These are phyloP conservation scores for Trematomus bernacchii DNA, from an alignment of 2,797 vertebrate species.

Conservation along the genomic window DNA sequence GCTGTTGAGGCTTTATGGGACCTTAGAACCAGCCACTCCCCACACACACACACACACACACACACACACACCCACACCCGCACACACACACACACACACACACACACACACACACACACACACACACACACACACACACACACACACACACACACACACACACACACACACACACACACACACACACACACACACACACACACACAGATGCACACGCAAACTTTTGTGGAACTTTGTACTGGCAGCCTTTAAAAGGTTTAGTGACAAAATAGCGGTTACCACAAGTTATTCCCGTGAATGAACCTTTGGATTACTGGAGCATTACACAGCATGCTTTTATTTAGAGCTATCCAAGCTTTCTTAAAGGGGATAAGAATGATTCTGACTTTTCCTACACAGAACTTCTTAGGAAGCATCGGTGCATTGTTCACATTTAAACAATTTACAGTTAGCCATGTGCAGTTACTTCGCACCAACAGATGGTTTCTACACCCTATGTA, in stretches of 20 bases:
- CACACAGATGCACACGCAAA: conserved; percentile 18
- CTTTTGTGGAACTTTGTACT: conserved; percentile 62
- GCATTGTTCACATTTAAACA: conserved; percentile 34
- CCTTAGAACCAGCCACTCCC: conserved; percentile 41
- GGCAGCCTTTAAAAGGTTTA: conserved; percentile 73
- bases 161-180: too few relatives aligned
- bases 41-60: conserved; percentile 8
- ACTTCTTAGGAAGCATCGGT: conserved; percentile 47
- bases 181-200: too few relatives aligned
- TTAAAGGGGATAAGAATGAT: conserved; percentile 60
- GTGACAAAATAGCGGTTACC: conserved; percentile 78
- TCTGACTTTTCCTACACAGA: conserved; percentile 64
- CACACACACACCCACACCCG: too few relatives aligned
- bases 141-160: too few relatives aligned
- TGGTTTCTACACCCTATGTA: conserved; percentile 20
- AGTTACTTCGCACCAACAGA: conserved; percentile 24
- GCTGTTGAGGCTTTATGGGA: conserved; percentile 62
- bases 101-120: not conserved
- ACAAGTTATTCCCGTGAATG: conserved; percentile 76
- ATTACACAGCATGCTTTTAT: conserved; percentile 77
- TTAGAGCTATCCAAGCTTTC: conserved; percentile 65
- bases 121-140: too few relatives aligned
- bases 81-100: too few relatives aligned
- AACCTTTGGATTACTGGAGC: conserved; percentile 66
- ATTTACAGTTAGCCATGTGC: conserved; percentile 38